Base-by-base conservation (phyloP, 2,113 vertebrate genomes). In the Chloropsis hardwickii region DNA sequence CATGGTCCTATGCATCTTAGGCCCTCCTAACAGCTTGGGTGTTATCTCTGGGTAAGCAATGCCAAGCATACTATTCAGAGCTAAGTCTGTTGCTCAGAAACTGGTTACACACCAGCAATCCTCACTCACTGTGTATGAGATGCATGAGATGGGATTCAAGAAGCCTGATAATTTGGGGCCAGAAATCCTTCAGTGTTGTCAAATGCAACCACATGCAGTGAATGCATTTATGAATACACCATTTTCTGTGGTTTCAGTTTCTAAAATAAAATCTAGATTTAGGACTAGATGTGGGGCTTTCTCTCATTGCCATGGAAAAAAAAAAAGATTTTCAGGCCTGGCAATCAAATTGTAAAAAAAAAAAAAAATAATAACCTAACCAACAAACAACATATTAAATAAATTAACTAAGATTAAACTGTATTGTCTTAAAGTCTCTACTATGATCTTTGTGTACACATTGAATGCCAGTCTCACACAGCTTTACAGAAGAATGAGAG, bases 301-400 rank as follows among this genome's bases (percentile, higher is more conserved):
- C 5, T 57, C 27, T 84, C 11, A 51, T 31, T 61, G 25, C 6
- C 16, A 35, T 9, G 27, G 56, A 25, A 42, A 51, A 58, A 77
- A 70, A 54, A 54, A 23, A 48, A 14, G 4, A 25, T 35, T 87
- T 81, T 71, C 40, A 65, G 19, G 11, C 23, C 18, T 64, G 31
- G n/a, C 4, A 60, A 74, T 0, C 0, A 53, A 74, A 87, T 5
- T 14, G 1, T 5, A 27, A 37, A 60, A 35, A 35, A 33, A 72
- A 27, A 33, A 50, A 22, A 42, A 22, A 13, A 4, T 1, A 0
- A 37, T 37, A 48, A 50, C 9, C 11, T 33, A 57, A 22, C 1
- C 3, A 27, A n/a, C 10, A 77, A 48, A 14, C 2, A 0, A 4
- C 15, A 5, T 28, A 50, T 39, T 51, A 76, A 72, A 54, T 13